These are phyloP conservation scores for Parotocinclus haroldoi DNA, from an alignment of 2,797 vertebrate species.

Conservation along the genomic window DNA sequence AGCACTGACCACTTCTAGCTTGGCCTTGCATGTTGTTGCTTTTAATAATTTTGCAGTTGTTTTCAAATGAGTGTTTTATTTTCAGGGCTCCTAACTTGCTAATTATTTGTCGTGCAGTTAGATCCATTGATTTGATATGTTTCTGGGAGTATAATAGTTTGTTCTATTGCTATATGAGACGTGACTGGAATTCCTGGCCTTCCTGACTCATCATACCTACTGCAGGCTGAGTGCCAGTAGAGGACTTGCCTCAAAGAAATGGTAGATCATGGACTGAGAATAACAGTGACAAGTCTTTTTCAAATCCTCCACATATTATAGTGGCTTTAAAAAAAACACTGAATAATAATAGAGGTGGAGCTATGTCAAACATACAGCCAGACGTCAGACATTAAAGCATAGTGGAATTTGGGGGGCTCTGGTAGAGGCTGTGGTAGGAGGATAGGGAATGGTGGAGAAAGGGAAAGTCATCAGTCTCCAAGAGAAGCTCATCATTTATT, in stretches of 20 bases:
- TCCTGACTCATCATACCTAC: constrained; percentile 17
- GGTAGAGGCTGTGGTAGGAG: constrained; percentile 1
- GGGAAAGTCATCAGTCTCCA: constrained; percentile 49
- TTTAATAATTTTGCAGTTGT: too few species aligned
- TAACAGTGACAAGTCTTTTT: constrained; percentile 1
- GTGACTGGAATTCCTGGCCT: constrained; percentile 41
- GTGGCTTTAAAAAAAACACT: too few species aligned
- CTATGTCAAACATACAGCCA: constrained; percentile 43
- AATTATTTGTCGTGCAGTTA: constrained; percentile 22
- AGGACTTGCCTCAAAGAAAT: not conserved
- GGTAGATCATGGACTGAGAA: not conserved
- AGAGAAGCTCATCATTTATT: constrained; percentile 65
- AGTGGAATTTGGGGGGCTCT: constrained; percentile 45
- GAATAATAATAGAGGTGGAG: not conserved
- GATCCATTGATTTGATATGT: constrained; percentile 20
- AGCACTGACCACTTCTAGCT: too few species aligned
- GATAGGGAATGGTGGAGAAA: constrained; percentile 37
- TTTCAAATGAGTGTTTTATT: too few species aligned
- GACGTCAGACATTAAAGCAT: constrained; percentile 40
- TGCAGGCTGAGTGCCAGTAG: not conserved
- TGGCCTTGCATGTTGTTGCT: too few species aligned
- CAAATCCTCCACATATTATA: constrained; percentile 4
- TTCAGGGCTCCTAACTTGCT: not conserved
- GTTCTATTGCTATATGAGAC: constrained; percentile 30
- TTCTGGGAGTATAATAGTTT: constrained; percentile 15